phyloP scores from a whole-genome alignment of 2,113 vertebrate species.

The Psilopsiagon aurifrons region DNA sequence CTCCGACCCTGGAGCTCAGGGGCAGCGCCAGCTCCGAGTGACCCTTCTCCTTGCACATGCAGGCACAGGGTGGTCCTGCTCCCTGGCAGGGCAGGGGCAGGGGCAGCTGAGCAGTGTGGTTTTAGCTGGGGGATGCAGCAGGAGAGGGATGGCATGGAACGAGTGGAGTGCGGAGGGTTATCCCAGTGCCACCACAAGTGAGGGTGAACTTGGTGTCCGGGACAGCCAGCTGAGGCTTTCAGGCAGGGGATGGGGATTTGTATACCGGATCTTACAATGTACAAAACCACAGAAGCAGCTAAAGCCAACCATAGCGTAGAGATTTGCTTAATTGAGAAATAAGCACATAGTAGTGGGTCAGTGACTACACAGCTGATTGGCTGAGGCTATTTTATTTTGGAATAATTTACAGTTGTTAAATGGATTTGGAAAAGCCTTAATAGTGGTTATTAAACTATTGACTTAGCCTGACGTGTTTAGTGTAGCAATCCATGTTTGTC shows the following conservation, averaged over 20 bases:
- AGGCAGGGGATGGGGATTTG: neutral
- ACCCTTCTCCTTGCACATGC: neutral
- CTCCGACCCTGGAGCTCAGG: neutral
- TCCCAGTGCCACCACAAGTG: fast-evolving
- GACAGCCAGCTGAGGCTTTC: neutral
- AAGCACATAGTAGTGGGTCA: constrained; percentile 56
- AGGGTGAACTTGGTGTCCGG: neutral
- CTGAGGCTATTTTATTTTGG: constrained; percentile 52
- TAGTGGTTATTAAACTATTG: constrained; percentile 72
- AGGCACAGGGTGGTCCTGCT: fast-evolving
- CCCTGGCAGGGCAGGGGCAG: neutral
- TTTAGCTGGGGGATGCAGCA: neutral
- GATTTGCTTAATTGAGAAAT: constrained; percentile 69
- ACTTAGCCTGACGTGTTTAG: constrained; percentile 66
- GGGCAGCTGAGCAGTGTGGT: fast-evolving
- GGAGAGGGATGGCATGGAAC: neutral
- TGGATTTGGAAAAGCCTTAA: constrained; percentile 68
- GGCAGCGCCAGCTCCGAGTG: fast-evolving
- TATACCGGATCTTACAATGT: neutral
- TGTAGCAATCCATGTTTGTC: constrained; percentile 33
- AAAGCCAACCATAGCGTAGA: constrained; percentile 18
- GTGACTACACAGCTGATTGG: constrained; percentile 62
- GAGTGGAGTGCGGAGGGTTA: fast-evolving
- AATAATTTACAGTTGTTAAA: constrained; percentile 71
- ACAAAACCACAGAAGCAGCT: neutral